A percentile compares a stretch with the other conserved stretches of the same genome.
phyloP scores from a whole-genome alignment of 2,797 vertebrate genomes.

The Rhodeus uyekii region DNA sequence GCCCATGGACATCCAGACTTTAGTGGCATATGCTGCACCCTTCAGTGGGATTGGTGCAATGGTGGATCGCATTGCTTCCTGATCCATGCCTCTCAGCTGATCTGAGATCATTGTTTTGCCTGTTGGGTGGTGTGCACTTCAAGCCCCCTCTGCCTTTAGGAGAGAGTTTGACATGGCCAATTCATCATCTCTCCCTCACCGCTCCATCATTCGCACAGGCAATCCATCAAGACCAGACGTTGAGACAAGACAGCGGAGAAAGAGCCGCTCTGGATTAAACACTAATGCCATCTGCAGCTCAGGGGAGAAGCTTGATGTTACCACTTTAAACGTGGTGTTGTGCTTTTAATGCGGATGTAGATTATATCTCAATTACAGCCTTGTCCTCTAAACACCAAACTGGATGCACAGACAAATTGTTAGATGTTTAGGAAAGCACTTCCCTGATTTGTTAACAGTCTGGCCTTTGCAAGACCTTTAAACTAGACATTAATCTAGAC shows the following conservation, averaged over 20 bases:
- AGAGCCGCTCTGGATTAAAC: slow-evolving; percentile 18
- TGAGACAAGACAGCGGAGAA: slow-evolving; percentile 3
- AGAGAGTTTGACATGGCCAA: slow-evolving; percentile 36
- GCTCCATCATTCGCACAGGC: slow-evolving; percentile 33
- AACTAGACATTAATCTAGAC: background rate
- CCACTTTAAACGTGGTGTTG: slow-evolving; percentile 24
- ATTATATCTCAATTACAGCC: background rate
- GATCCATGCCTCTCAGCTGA: background rate
- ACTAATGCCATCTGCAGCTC: slow-evolving; percentile 34
- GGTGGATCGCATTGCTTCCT: background rate
- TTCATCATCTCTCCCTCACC: slow-evolving; percentile 52
- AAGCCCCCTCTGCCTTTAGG: slow-evolving; percentile 29
- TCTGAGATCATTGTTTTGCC: background rate
- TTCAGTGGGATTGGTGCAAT: background rate
- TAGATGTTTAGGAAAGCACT: background rate
- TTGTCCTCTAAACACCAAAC: background rate
- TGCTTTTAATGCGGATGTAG: background rate
- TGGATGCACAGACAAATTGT: background rate
- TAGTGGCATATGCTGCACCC: slow-evolving; percentile 2
- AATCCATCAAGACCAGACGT: slow-evolving; percentile 49
- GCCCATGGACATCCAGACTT: slow-evolving; percentile 5
- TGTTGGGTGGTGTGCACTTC: slow-evolving; percentile 5
- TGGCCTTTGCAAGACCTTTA: background rate
- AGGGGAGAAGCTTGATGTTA: background rate
- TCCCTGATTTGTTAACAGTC: background rate